Conservation (phyloP, 2,888 invertebrate species). For the Sphaerolaimus hirsutus region DNA sequence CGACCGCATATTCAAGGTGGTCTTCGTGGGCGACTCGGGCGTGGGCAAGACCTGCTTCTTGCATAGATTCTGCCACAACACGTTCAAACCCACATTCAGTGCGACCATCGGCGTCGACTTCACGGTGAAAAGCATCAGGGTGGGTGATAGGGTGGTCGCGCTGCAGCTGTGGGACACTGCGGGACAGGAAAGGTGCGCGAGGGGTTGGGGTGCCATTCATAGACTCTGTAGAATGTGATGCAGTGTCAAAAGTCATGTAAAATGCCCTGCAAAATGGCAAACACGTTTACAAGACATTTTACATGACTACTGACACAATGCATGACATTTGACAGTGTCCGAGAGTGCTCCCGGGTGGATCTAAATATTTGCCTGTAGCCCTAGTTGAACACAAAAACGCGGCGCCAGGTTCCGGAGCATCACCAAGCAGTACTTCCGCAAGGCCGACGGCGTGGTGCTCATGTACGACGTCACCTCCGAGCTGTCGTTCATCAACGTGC, state of each 20-base stretch:
- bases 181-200: too few relatives aligned
- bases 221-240: too few relatives aligned
- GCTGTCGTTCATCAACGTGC: constrained; percentile 31
- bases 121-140: constrained; percentile 29
- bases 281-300: too few relatives aligned
- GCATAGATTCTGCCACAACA: constrained; percentile 33
- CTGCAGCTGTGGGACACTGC: constrained; percentile 35
- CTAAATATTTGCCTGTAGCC: too few relatives aligned
- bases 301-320: too few relatives aligned
- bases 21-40: constrained; percentile 35
- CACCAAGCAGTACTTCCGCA: constrained; percentile 36
- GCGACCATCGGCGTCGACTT: constrained; percentile 37
- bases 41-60: constrained; percentile 36
- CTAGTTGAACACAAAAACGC: too few relatives aligned
- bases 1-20: constrained; percentile 34
- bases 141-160: constrained; percentile 26
- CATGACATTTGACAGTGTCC: too few relatives aligned
- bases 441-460: constrained; percentile 35
- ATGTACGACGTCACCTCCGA: constrained; percentile 36
- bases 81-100: constrained; percentile 32
- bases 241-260: too few relatives aligned
- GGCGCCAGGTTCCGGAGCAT: constrained; percentile 34
- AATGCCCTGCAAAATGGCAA: too few relatives aligned
- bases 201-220: too few relatives aligned
- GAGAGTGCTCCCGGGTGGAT: too few relatives aligned